Evolutionary conservation across 2,888 invertebrate species (phyloP).

Genomic region (Drosophila flavopinicola): DNA sequence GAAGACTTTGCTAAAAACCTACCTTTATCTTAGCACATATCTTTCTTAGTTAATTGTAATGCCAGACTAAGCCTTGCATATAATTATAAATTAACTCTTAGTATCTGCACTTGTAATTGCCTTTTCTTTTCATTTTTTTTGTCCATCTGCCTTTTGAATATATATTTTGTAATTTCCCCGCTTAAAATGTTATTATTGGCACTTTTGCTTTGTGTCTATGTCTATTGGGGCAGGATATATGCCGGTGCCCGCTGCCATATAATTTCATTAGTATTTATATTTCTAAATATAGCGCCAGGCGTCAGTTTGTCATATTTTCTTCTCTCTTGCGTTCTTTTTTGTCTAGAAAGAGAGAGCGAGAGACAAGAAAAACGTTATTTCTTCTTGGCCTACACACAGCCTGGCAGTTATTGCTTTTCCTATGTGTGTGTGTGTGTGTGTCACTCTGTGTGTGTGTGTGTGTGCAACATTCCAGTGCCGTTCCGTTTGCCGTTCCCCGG

Average conservation of each 20-base stretch:
- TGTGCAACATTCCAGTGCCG: conserved; percentile 53
- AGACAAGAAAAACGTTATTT: conserved; percentile 63
- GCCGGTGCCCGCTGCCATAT: conserved; percentile 56
- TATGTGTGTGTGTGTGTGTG: conserved; percentile 19
- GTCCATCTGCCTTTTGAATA: conserved; percentile 8
- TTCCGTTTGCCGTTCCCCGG: conserved; percentile 43
- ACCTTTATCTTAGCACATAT: too few species aligned
- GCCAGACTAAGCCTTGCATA: neutral
- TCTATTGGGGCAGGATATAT: conserved; percentile 50
- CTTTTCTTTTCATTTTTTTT: neutral
- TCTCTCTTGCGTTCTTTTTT: conserved; percentile 16
- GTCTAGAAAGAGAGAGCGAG: conserved; percentile 2
- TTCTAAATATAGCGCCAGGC: conserved; percentile 64
- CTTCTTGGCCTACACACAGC: conserved; percentile 65
- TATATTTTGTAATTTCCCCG: conserved; percentile 60
- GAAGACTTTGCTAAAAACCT: too few species aligned
- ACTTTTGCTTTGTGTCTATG: conserved; percentile 62
- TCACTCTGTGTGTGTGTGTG: conserved; percentile 28
- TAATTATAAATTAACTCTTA: neutral
- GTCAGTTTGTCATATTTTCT: conserved; percentile 42
- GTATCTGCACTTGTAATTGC: conserved; percentile 13
- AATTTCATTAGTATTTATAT: conserved; percentile 74
- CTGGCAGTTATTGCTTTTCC: conserved; percentile 74
- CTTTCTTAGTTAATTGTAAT: neutral
- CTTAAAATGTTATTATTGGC: conserved; percentile 74